Evolutionary conservation across 2,888 invertebrate genomes (phyloP).

Genomic region (Macroteleia sp.): DNA sequence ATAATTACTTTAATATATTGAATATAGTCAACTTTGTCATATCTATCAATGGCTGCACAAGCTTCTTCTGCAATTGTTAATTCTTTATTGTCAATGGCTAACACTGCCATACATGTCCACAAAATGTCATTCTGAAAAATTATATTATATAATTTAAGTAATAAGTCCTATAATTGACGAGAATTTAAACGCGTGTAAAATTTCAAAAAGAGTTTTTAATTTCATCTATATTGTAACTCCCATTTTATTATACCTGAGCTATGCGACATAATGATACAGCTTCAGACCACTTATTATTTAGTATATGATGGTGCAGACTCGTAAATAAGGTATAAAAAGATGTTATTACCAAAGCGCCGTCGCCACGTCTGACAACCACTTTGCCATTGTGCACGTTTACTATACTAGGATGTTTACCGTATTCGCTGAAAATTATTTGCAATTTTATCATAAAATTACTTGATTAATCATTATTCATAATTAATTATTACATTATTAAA

Average conservation of each 20-base stretch:
- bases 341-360: constrained; percentile 91
- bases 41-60: constrained; percentile 94
- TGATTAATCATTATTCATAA: too few species aligned
- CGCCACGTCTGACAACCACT: constrained; percentile 92
- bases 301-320: constrained; percentile 88
- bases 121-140: constrained; percentile 87
- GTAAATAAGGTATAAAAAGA: constrained; percentile 80
- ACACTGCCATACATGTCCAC: constrained; percentile 97
- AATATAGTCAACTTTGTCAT: constrained; percentile 93
- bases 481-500: background rate
- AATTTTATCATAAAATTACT: too few species aligned
- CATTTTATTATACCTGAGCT: constrained; percentile 85
- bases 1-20: constrained; percentile 91
- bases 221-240: constrained; percentile 23
- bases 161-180: too few species aligned
- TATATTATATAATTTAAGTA: too few species aligned
- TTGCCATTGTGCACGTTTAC: constrained; percentile 93
- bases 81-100: constrained; percentile 94
- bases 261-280: constrained; percentile 91
- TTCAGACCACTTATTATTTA: constrained; percentile 92
- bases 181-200: constrained; percentile 11
- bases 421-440: too few species aligned
- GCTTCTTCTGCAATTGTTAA: constrained; percentile 96
- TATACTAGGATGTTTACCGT: constrained; percentile 93
- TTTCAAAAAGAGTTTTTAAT: constrained; percentile 23